These are phyloP conservation scores for Thamnophis elegans DNA, from an alignment of 2,797 vertebrate species.

Conservation along the genomic window DNA sequence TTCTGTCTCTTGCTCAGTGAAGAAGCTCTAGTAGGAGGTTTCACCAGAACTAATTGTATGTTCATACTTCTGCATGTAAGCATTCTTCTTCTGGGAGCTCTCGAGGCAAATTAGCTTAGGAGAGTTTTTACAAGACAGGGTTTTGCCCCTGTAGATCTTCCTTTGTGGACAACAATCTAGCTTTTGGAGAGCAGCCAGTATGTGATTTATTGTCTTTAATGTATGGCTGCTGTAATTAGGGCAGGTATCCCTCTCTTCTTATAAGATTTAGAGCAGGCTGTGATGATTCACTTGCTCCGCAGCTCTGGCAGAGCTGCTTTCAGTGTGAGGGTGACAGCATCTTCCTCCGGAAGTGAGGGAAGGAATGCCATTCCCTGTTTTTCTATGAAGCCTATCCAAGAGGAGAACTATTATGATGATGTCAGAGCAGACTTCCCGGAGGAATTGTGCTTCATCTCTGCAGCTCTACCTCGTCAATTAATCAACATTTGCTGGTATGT, in stretches of 20 bases:
- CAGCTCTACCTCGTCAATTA: conserved; percentile 70
- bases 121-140: conserved; percentile 46
- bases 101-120: conserved; percentile 38
- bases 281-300: conserved; percentile 65
- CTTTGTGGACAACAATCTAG: conserved; percentile 52
- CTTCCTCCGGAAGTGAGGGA: conserved; percentile 62
- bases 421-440: conserved; percentile 61
- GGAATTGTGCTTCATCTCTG: conserved; percentile 66
- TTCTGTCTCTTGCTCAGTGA: conserved; percentile 12
- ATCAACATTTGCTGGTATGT: conserved; percentile 63
- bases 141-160: conserved; percentile 35
- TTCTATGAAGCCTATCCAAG: conserved; percentile 55
- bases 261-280: conserved; percentile 64
- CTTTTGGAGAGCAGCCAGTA: conserved; percentile 38
- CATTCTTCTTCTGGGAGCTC: conserved; percentile 38
- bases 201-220: conserved; percentile 65
- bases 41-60: conserved; percentile 19
- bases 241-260: conserved; percentile 65
- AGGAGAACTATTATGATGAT: conserved; percentile 50
- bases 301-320: conserved; percentile 69
- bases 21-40: conserved; percentile 26
- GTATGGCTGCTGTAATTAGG: conserved; percentile 65
- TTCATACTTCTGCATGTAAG: conserved; percentile 21
- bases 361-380: conserved; percentile 54
- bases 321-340: conserved; percentile 58